Evolutionary conservation across 1,140 invertebrate genomes (phyloP).

Genomic region (Pseudobourletiella spinata): DNA sequence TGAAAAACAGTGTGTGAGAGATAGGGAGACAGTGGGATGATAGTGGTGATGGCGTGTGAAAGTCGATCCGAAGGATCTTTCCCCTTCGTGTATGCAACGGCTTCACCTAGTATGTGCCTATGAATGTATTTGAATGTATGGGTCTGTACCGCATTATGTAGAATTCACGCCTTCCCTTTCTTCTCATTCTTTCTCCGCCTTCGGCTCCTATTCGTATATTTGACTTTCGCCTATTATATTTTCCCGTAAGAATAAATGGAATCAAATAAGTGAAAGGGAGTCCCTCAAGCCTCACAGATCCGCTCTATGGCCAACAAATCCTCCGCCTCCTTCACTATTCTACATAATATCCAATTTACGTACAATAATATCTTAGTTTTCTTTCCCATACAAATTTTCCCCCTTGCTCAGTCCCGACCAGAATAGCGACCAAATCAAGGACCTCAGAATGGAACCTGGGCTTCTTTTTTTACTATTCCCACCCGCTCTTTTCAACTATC

Average conservation of each 20-base stretch:
- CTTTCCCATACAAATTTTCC: not conserved
- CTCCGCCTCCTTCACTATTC: not conserved
- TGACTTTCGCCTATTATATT: slow-evolving; percentile 12
- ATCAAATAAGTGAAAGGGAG: slow-evolving; percentile 12
- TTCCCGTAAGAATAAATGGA: slow-evolving; percentile 10
- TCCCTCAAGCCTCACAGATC: slow-evolving; percentile 7
- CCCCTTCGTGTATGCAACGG: too few species aligned
- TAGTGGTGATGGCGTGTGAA: not conserved
- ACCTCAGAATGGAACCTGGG: not conserved
- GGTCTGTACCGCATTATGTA: not conserved
- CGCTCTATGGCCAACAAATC: not conserved
- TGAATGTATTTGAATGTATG: too few species aligned
- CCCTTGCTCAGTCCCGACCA: not conserved
- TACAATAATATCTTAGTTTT: slow-evolving; percentile 8
- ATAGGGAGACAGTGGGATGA: too few species aligned
- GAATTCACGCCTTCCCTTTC: slow-evolving; percentile 16
- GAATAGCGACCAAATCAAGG: not conserved
- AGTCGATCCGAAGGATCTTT: not conserved
- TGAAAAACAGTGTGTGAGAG: too few species aligned
- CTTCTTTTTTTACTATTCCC: not conserved
- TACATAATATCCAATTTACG: slow-evolving; percentile 9
- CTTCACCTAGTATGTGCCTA: too few species aligned
- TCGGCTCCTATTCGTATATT: slow-evolving; percentile 14
- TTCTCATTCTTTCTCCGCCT: slow-evolving; percentile 8
- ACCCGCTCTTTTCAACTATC: too few species aligned